Percentiles rank a stretch among this genome's conserved stretches.
These are phyloP conservation scores for Epinephelus cyanopodus DNA, from an alignment of 2,113 vertebrate species.

Conservation along the genomic window DNA sequence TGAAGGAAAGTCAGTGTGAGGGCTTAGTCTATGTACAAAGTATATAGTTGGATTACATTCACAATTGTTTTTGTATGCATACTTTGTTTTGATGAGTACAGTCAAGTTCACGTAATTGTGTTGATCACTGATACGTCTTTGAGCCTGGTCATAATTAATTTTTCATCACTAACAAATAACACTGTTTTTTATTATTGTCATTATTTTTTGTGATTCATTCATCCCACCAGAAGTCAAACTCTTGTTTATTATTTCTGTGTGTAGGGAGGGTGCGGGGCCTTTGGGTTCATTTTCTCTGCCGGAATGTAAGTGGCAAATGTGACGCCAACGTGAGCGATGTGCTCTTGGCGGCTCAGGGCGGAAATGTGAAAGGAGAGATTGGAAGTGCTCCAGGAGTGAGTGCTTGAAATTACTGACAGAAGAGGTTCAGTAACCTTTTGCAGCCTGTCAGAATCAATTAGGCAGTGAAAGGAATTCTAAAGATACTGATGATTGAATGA, in stretches of 20 bases:
- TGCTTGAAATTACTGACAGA: conserved; percentile 82
- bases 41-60: background rate
- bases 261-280: background rate
- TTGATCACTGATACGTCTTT: conserved; percentile 10
- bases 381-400: conserved; percentile 76
- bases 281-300: conserved; percentile 63
- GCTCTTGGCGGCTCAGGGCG: conserved; percentile 71
- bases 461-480: conserved; percentile 73
- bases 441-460: conserved; percentile 81
- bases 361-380: conserved; percentile 78
- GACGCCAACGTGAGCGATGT: conserved; percentile 65
- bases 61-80: background rate
- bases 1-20: background rate
- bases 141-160: conserved; percentile 26
- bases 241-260: conserved; percentile 39
- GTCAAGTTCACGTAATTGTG: background rate
- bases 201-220: conserved; percentile 25
- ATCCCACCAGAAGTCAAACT: conserved; percentile 52
- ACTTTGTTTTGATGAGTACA: conserved; percentile 22
- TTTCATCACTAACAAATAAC: conserved; percentile 24
- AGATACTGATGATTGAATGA: conserved; percentile 76
- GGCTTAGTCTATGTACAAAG: background rate
- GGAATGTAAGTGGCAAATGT: conserved; percentile 76
- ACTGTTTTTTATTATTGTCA: background rate
- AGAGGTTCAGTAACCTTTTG: conserved; percentile 81